Evolutionary conservation across 2,888 invertebrate species (phyloP).

Genomic region (Drosophila picticornis): DNA sequence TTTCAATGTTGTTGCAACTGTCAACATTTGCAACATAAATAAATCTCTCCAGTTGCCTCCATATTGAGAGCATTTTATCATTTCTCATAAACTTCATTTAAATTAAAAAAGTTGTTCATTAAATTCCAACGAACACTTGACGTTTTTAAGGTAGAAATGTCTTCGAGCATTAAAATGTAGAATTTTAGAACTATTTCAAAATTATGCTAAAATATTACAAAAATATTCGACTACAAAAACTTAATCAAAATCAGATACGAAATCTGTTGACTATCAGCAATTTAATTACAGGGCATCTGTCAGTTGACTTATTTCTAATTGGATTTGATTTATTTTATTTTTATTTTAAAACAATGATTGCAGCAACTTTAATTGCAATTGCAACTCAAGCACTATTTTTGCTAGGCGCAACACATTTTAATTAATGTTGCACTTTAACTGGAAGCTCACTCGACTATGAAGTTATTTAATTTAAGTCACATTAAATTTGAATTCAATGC

Average conservation of each 20-base stretch:
- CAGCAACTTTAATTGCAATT: not conserved
- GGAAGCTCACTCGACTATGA: not conserved
- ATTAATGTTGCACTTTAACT: not conserved
- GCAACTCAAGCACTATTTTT: not conserved
- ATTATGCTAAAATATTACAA: too few relatives aligned
- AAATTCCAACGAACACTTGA: not conserved
- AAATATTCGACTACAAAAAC: not conserved
- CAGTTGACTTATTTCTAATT: not conserved
- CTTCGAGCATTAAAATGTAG: not conserved
- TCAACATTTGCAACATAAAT: not conserved
- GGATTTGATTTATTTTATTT: not conserved
- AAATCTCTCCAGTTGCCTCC: not conserved
- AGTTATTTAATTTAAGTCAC: not conserved
- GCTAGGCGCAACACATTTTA: not conserved
- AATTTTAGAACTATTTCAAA: too few relatives aligned
- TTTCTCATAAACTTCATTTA: not conserved
- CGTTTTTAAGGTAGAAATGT: too few relatives aligned
- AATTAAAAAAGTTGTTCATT: slow-evolving; percentile 1
- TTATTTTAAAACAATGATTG: not conserved
- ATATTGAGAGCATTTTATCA: not conserved
- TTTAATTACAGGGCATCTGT: not conserved
- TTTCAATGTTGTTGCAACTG: slow-evolving; percentile 8
- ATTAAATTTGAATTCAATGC: slow-evolving; percentile 14
- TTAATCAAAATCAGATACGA: not conserved
- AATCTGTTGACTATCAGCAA: not conserved